These are phyloP conservation scores for Drosophila kurseongensis DNA, from an alignment of 1,140 invertebrate genomes.

Conservation along the genomic window DNA sequence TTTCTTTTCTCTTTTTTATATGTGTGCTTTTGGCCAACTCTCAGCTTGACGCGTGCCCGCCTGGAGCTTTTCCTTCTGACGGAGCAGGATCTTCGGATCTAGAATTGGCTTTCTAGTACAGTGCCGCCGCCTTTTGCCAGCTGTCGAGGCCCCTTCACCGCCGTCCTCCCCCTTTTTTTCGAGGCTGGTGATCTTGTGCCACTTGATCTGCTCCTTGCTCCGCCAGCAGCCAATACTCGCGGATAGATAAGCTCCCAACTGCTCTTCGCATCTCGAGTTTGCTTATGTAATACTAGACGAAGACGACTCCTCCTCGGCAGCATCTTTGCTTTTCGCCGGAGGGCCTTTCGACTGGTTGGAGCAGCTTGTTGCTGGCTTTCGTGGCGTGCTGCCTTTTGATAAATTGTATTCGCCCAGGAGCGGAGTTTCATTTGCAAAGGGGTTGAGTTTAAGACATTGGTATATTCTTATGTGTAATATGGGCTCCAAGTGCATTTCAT, in stretches of 20 bases:
- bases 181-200: conserved; percentile 63
- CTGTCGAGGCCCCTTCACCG: conserved; percentile 45
- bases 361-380: conserved; percentile 19
- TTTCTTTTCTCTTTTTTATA: not conserved
- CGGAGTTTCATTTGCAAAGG: conserved; percentile 21
- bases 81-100: conserved; percentile 24
- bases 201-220: conserved; percentile 63
- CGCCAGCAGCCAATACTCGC: conserved; percentile 40
- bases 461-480: too few relatives aligned
- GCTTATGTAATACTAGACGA: conserved; percentile 77
- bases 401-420: conserved; percentile 65
- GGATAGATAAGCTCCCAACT: conserved; percentile 45
- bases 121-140: conserved; percentile 79
- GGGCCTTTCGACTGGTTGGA: conserved; percentile 42
- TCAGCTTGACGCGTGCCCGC: conserved; percentile 63
- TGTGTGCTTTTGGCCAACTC: conserved; percentile 20
- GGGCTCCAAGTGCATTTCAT: not conserved
- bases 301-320: conserved; percentile 50
- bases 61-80: conserved; percentile 40
- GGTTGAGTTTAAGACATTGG: not conserved
- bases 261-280: conserved; percentile 55
- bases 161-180: conserved; percentile 28
- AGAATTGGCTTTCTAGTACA: conserved; percentile 48
- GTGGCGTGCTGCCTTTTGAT: conserved; percentile 65
- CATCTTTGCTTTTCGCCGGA: conserved; percentile 30